Evolutionary conservation across 2,113 vertebrate species (phyloP).

Genomic region (Lepus timidus): DNA sequence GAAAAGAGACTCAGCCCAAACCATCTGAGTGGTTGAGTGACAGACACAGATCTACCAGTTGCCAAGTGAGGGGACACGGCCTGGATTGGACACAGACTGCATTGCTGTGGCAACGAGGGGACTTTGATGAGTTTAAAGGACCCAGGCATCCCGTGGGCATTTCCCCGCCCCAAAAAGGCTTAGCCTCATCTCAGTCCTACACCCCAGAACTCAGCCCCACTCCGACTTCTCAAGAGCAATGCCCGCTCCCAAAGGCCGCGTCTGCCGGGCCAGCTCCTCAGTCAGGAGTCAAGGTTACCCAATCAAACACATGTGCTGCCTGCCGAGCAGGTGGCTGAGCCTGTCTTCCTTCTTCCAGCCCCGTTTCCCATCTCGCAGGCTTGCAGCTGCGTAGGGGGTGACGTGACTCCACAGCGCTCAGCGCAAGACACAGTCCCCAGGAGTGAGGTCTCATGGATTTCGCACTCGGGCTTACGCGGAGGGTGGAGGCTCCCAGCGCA

Average conservation of each 20-base stretch:
- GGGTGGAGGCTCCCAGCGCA: conserved; percentile 62
- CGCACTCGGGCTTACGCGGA: conserved; percentile 68
- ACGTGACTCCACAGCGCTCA: conserved; percentile 36
- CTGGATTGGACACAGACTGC: neutral
- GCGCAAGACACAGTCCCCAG: conserved; percentile 54
- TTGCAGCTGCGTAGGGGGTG: neutral
- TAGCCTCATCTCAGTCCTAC: neutral
- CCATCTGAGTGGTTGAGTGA: neutral
- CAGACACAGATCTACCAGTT: neutral
- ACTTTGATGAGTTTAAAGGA: neutral
- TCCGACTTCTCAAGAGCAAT: neutral
- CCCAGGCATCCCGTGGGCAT: neutral
- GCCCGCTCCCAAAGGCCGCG: neutral
- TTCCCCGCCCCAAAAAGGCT: neutral
- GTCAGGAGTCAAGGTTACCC: conserved; percentile 58
- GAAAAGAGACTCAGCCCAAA: neutral
- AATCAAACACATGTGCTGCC: neutral
- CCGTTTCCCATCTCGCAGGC: neutral
- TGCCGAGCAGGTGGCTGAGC: conserved; percentile 41
- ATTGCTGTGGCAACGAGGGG: neutral
- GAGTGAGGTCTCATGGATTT: conserved; percentile 74
- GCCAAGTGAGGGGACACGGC: neutral
- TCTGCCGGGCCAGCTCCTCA: neutral
- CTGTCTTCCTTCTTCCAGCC: conserved; percentile 69
- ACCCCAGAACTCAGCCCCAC: too few relatives aligned